phyloP scores from a whole-genome alignment of 2,888 invertebrate species.

The Trachelus stipa region DNA sequence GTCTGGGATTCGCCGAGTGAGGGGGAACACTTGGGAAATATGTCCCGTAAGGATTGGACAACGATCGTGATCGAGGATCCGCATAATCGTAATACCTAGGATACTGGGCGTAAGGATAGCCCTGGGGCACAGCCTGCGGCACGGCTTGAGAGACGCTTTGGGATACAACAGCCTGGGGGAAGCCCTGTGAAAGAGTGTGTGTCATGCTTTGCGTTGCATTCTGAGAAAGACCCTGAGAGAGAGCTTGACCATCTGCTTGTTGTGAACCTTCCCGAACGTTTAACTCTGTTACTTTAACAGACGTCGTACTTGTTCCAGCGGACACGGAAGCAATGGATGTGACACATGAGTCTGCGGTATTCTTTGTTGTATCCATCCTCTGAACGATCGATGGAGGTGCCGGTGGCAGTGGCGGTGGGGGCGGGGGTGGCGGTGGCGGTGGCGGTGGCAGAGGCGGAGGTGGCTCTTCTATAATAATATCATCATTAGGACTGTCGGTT shows the following conservation, averaged over 20 bases:
- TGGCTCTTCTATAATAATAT: slow-evolving; percentile 49
- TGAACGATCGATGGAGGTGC: slow-evolving; percentile 32
- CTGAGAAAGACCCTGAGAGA: not conserved
- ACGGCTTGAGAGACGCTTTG: slow-evolving; percentile 30
- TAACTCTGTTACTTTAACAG: slow-evolving; percentile 27
- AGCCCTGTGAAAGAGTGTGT: not conserved
- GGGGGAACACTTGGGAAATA: slow-evolving; percentile 56
- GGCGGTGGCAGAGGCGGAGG: slow-evolving; percentile 25
- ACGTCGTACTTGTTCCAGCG: slow-evolving; percentile 33
- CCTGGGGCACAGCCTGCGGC: slow-evolving; percentile 38
- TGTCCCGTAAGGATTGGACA: slow-evolving; percentile 57
- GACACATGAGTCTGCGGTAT: slow-evolving; percentile 17
- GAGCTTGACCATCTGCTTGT: not conserved
- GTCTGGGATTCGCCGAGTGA: slow-evolving; percentile 43
- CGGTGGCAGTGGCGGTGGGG: slow-evolving; percentile 25
- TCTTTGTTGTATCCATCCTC: slow-evolving; percentile 27
- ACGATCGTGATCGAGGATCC: slow-evolving; percentile 57
- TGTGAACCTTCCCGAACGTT: slow-evolving; percentile 16
- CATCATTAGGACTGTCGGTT: slow-evolving; percentile 42
- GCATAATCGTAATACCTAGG: slow-evolving; percentile 57
- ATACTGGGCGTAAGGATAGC: slow-evolving; percentile 62
- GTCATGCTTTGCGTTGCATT: not conserved
- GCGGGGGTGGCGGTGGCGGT: slow-evolving; percentile 14
- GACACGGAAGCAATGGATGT: slow-evolving; percentile 5
- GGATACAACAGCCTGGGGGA: not conserved